A percentile compares a stretch with the other conserved stretches of the same genome.
Evolutionary conservation across 2,113 vertebrate species (phyloP).

Genomic region (Boulengeromyrus knoepffleri): DNA sequence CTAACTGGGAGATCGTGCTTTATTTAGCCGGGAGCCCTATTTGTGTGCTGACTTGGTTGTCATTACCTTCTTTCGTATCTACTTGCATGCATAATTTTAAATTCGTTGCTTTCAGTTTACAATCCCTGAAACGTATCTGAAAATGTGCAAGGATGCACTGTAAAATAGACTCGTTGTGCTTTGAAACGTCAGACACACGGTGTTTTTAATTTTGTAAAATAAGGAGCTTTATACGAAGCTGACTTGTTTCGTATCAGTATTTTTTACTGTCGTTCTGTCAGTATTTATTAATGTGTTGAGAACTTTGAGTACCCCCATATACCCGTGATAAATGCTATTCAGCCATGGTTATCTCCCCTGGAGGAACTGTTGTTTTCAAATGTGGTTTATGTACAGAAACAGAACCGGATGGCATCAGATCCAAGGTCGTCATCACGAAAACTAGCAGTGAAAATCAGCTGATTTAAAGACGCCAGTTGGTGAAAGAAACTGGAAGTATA

Average conservation of each 20-base stretch:
- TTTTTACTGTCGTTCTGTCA: not conserved
- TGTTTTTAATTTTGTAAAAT: not conserved
- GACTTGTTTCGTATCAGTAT: not conserved
- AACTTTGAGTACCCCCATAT: not conserved
- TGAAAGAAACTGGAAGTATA: not conserved
- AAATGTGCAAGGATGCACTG: not conserved
- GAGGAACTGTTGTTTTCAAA: not conserved
- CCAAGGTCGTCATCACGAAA: not conserved
- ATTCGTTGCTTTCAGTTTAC: not conserved
- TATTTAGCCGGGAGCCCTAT: not conserved
- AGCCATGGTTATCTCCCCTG: not conserved
- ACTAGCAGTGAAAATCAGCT: not conserved
- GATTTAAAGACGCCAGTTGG: not conserved
- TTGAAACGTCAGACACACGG: not conserved
- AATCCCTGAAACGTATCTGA: not conserved
- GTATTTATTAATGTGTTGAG: not conserved
- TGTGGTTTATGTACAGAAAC: not conserved
- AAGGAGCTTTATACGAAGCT: not conserved
- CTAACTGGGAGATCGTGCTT: not conserved
- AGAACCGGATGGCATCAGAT: not conserved
- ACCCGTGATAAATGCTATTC: not conserved
- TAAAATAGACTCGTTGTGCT: not conserved
- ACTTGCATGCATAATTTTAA: not conserved
- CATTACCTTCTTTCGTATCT: not conserved
- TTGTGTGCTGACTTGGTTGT: not conserved